These are phyloP conservation scores for Pocillopora grandis DNA, from an alignment of 92 coral and sea anemone genomes.

Conservation along the genomic window DNA sequence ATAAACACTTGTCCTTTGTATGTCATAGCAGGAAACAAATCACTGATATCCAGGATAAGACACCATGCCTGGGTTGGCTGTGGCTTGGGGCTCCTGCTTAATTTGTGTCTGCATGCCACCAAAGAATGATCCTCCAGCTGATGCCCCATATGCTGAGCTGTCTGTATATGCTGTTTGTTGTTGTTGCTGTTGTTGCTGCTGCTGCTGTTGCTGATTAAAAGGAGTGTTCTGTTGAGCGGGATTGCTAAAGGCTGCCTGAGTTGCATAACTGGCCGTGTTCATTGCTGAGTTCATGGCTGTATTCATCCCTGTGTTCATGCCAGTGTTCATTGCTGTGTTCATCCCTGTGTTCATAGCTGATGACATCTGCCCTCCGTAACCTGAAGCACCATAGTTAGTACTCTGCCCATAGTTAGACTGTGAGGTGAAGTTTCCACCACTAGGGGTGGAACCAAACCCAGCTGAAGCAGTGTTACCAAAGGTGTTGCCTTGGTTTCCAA, in stretches of 20 bases:
- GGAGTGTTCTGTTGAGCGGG: conserved; percentile 47
- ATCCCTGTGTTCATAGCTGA: conserved; percentile 16
- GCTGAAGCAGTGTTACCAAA: conserved; percentile 15
- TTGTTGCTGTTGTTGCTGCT: conserved; percentile 61
- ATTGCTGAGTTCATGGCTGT: conserved; percentile 52
- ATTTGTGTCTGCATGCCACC: conserved; percentile 70
- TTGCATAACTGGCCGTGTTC: conserved; percentile 45
- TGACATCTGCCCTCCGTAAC: conserved; percentile 36
- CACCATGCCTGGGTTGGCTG: conserved; percentile 65
- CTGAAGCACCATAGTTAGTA: conserved; percentile 8
- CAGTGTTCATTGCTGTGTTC: conserved; percentile 38
- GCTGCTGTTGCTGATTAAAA: conserved; percentile 61
- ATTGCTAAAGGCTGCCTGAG: conserved; percentile 37
- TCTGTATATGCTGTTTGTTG: conserved; percentile 59
- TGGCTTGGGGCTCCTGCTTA: conserved; percentile 70
- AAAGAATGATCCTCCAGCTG: conserved; percentile 74
- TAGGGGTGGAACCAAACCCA: conserved; percentile 5
- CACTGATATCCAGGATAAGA: conserved; percentile 83
- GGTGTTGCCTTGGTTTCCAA: conserved; percentile 59
- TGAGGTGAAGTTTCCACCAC: conserved; percentile 25
- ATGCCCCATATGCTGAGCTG: conserved; percentile 59
- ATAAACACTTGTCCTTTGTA: background rate
- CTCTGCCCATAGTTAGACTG: conserved; percentile 35
- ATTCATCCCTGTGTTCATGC: conserved; percentile 59
- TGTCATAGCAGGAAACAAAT: background rate